These are phyloP conservation scores for Rhipidura dahli DNA, from an alignment of 2,113 vertebrate genomes.

Conservation along the genomic window DNA sequence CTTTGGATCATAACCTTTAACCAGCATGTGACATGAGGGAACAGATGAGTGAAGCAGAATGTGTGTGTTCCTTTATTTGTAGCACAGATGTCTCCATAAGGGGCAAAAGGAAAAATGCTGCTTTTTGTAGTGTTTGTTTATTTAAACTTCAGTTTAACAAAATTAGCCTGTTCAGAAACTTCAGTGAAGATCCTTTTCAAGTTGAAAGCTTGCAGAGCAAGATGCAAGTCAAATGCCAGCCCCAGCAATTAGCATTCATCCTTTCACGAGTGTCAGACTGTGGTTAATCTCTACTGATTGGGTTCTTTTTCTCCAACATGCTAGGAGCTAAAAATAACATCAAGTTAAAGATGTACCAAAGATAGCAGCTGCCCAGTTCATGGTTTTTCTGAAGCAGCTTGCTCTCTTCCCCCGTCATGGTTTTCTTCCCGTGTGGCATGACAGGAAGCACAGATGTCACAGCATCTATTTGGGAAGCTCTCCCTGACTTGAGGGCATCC, in stretches of 20 bases:
- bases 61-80: slow-evolving; percentile 14
- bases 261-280: not conserved
- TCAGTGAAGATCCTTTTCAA: not conserved
- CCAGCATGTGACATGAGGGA: not conserved
- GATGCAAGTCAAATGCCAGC: not conserved
- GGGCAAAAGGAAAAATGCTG: not conserved
- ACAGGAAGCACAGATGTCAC: not conserved
- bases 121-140: not conserved
- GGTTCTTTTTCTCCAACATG: not conserved
- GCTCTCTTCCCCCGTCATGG: fast-evolving
- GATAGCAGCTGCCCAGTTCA: not conserved
- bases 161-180: slow-evolving; percentile 8
- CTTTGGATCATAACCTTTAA: not conserved
- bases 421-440: not conserved
- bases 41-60: not conserved
- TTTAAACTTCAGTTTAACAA: slow-evolving; percentile 6
- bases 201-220: not conserved
- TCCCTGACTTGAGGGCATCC: not conserved
- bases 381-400: not conserved
- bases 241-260: not conserved
- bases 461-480: not conserved
- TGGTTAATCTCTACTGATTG: not conserved
- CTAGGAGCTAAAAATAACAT: slow-evolving; percentile 2
- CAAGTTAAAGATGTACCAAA: not conserved
- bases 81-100: not conserved